Evolutionary conservation across 2,797 vertebrate genomes (phyloP).

Genomic region (Ctenopoma multispine): DNA sequence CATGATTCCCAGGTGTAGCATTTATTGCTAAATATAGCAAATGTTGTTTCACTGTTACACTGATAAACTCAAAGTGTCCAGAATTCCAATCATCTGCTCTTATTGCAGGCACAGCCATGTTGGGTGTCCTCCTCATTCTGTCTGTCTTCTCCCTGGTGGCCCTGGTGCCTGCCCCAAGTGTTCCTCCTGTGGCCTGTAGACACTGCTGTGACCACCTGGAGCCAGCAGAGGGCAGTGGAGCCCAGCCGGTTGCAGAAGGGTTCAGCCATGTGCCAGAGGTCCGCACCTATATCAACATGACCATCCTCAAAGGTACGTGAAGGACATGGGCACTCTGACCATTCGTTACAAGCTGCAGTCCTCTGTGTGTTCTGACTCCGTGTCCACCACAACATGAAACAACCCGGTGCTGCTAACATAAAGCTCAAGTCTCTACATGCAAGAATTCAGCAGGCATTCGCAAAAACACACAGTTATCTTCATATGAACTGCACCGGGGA

Average conservation of each 20-base stretch:
- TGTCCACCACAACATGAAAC: too few species aligned
- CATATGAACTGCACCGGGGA: too few species aligned
- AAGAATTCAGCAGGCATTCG: too few species aligned
- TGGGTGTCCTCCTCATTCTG: constrained; percentile 64
- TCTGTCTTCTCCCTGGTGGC: constrained; percentile 61
- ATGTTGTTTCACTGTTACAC: too few species aligned
- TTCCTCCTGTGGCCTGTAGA: constrained; percentile 73
- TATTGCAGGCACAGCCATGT: constrained; percentile 67
- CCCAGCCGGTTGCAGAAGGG: neutral
- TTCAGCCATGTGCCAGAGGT: constrained; percentile 84
- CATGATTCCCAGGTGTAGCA: too few species aligned
- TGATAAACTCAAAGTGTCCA: too few species aligned
- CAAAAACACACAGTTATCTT: too few species aligned
- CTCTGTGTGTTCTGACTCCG: too few species aligned
- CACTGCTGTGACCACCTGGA: constrained; percentile 89
- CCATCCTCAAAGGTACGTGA: constrained; percentile 93
- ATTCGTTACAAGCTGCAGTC: too few species aligned
- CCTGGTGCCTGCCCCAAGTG: constrained; percentile 55
- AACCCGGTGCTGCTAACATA: too few species aligned
- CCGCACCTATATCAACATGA: constrained; percentile 94
- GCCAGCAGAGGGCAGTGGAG: constrained; percentile 67
- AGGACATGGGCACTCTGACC: neutral
- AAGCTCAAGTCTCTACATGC: too few species aligned
- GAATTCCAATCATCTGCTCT: neutral
- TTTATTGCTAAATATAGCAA: too few species aligned